Percentiles rank a stretch among this genome's conserved stretches.
Evolutionary conservation across 2,113 vertebrate species (phyloP).

Genomic region (Pteronura brasiliensis): DNA sequence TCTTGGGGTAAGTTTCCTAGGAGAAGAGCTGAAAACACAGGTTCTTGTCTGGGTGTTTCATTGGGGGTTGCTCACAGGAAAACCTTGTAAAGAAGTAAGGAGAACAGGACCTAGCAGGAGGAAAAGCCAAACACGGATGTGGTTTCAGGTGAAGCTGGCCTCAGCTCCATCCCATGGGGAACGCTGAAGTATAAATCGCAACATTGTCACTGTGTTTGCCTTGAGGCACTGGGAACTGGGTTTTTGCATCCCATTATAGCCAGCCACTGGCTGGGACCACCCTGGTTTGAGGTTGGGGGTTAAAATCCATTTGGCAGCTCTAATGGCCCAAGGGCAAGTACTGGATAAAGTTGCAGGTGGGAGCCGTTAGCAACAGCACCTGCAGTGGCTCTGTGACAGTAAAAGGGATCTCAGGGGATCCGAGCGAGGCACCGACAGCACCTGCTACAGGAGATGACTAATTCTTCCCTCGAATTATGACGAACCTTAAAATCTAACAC

Average conservation of each 20-base stretch:
- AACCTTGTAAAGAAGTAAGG: background rate
- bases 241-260: background rate
- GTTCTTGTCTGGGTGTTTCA: background rate
- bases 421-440: background rate
- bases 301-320: background rate
- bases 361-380: background rate
- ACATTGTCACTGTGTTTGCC: background rate
- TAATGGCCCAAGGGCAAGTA: background rate
- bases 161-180: background rate
- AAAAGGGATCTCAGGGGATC: background rate
- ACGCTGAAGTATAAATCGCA: background rate
- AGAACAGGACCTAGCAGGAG: background rate
- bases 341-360: background rate
- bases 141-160: background rate
- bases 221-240: background rate
- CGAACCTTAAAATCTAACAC: background rate
- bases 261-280: background rate
- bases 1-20: background rate
- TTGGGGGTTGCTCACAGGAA: background rate
- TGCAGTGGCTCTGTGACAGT: background rate
- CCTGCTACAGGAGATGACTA: background rate
- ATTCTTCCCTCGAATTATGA: conserved; percentile 19
- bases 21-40: background rate
- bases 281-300: background rate
- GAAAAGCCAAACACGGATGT: background rate